Evolutionary conservation across 2,888 invertebrate species (phyloP).

Genomic region (Acanthosoma haemorrhoidale): DNA sequence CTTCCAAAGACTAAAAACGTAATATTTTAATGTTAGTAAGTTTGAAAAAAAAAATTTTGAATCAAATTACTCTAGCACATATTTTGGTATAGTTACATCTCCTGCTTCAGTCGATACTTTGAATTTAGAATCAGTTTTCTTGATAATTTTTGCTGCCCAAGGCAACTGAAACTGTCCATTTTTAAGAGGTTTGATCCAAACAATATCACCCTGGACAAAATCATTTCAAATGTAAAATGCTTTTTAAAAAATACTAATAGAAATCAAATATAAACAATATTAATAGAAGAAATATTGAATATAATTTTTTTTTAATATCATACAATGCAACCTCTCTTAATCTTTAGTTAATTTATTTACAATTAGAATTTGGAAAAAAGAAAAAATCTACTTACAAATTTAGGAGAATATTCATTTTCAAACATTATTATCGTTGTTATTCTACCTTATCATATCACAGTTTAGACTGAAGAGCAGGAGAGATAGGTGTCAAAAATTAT

Average conservation of each 20-base stretch:
- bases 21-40: background rate
- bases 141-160: slow-evolving; percentile 74
- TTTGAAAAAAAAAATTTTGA: background rate
- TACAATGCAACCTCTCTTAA: background rate
- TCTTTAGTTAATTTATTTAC: background rate
- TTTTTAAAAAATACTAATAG: background rate
- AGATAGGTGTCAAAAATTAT: slow-evolving; percentile 16
- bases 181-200: slow-evolving; percentile 77
- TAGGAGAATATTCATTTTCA: background rate
- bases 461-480: background rate
- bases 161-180: slow-evolving; percentile 76
- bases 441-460: slow-evolving; percentile 5
- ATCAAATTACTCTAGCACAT: background rate
- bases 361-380: background rate
- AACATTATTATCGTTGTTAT: background rate
- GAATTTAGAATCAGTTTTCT: slow-evolving; percentile 67
- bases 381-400: background rate
- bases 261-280: background rate
- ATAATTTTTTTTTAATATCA: background rate
- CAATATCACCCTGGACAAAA: slow-evolving; percentile 67
- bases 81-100: slow-evolving; percentile 51
- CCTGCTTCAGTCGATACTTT: slow-evolving; percentile 80
- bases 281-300: background rate
- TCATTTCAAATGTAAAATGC: background rate
- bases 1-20: slow-evolving; percentile 19